Conservation (phyloP, 2,113 vertebrate genomes). For the Callospermophilus lateralis region DNA sequence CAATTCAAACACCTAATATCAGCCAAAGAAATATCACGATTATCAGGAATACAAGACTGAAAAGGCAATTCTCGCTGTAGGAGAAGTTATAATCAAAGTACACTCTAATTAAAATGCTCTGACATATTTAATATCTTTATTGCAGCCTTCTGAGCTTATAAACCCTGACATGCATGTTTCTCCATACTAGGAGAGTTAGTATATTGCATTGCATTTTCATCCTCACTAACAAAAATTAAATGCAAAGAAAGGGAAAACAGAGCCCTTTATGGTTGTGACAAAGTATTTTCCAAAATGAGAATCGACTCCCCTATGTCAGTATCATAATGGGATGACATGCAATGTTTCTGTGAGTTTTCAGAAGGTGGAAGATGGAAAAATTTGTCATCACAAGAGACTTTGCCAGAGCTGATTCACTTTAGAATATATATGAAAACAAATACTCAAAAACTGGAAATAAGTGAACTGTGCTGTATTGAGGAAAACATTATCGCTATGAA, state of each 20-base stretch:
- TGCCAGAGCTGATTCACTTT: conserved; percentile 7
- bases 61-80: not conserved
- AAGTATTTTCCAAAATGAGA: conserved; percentile 57
- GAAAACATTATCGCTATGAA: conserved; percentile 61
- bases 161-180: not conserved
- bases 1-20: not conserved
- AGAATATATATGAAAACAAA: conserved; percentile 9
- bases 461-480: conserved; percentile 25
- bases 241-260: not conserved
- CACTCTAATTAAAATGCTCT: conserved; percentile 47
- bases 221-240: conserved; percentile 3
- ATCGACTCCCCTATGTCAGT: not conserved
- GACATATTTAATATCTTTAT: not conserved
- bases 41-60: not conserved
- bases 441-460: conserved; percentile 63
- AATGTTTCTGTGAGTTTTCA: conserved; percentile 33
- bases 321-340: not conserved
- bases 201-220: not conserved
- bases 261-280: not conserved
- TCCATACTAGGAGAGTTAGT: not conserved
- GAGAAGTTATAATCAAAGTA: not conserved
- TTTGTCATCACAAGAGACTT: not conserved
- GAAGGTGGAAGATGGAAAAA: conserved; percentile 48
- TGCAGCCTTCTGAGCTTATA: not conserved
- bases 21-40: conserved; percentile 45